These are phyloP conservation scores for Ormyrus rosae DNA, from an alignment of 2,888 invertebrate species.

Conservation along the genomic window DNA sequence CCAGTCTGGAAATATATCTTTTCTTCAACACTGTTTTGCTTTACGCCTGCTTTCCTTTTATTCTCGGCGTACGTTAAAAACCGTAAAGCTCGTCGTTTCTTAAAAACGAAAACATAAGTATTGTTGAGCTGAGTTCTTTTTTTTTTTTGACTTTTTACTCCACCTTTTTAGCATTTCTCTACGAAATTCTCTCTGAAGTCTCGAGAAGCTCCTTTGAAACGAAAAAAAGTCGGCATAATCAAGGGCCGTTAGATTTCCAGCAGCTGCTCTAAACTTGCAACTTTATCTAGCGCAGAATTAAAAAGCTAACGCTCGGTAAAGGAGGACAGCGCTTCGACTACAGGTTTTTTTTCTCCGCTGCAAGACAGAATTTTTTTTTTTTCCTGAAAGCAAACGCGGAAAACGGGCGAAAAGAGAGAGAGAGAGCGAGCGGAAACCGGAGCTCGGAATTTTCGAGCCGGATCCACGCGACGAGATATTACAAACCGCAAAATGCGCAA, in stretches of 20 bases:
- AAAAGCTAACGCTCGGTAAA: conserved; percentile 19
- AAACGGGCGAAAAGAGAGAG: conserved; percentile 36
- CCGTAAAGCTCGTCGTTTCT: no score
- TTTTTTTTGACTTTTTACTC: no score
- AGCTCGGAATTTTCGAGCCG: conserved; percentile 49
- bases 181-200: conserved; percentile 6
- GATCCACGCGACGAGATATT: conserved; percentile 44
- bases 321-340: conserved; percentile 8
- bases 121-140: no score
- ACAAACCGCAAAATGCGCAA: conserved; percentile 55
- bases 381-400: conserved; percentile 47
- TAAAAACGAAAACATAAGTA: no score
- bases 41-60: not conserved
- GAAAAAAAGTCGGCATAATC: no score
- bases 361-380: conserved; percentile 34
- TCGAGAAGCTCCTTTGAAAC: not conserved
- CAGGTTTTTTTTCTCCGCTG: conserved; percentile 31
- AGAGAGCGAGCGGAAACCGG: conserved; percentile 50
- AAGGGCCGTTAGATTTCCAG: no score
- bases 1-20: conserved; percentile 17
- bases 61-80: no score
- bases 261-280: conserved; percentile 38
- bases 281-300: conserved; percentile 33
- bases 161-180: conserved; percentile 11
- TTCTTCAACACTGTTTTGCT: conserved; percentile 20